Evolutionary conservation across 2,797 vertebrate genomes (phyloP), one percentile per base, ranked within the genome.

Genomic region (Pogoniulus pusillus): DNA sequence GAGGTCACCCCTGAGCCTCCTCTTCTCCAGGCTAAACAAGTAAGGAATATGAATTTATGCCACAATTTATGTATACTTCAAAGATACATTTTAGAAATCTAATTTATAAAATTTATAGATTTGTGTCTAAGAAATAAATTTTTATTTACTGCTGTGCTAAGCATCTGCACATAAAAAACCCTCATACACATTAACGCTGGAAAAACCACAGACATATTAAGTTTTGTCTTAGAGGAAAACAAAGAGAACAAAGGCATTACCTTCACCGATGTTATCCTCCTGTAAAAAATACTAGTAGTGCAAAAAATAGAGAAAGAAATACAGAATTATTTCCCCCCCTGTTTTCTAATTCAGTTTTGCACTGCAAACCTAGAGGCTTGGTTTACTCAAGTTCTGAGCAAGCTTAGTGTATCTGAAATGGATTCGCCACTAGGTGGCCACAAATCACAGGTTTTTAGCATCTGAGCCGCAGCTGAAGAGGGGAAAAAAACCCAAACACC

Each of bases 381-480:
- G 9, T 32, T 63, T 66, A 63, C 17, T 26, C 69, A 15, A 72
- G 53, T 45, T 30, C 43, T 45, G 10, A 75, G 62, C 10, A 45
- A 81, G 27, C 16, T 49, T 24, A 32, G 7, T 24, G 24, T 35
- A 41, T 80, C 60, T 51, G n/a, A 68, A 76, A 68, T 1, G 11
- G 81, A 88, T 93, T 94, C 81, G 82, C 95, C 95, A 96, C 94
- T 94, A 97, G 91, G 96, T 95, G 93, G 93, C 94, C 93, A 94
- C 95, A 93, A 83, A 88, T 24, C 29, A 69, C 9, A 76, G 22
- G 10, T 9, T 87, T 41, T 32, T 26, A 70, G 43, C 12, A 43
- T 19, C 66, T 35, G 30, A 90, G 37, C 85, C 43, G 35, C 17
- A 55, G 14, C 55, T 32, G 18, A 29, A 70, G 8, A 6, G 47